Evolutionary conservation across 1,140 invertebrate genomes (phyloP).

Genomic region (Dinoponera quadriceps): DNA sequence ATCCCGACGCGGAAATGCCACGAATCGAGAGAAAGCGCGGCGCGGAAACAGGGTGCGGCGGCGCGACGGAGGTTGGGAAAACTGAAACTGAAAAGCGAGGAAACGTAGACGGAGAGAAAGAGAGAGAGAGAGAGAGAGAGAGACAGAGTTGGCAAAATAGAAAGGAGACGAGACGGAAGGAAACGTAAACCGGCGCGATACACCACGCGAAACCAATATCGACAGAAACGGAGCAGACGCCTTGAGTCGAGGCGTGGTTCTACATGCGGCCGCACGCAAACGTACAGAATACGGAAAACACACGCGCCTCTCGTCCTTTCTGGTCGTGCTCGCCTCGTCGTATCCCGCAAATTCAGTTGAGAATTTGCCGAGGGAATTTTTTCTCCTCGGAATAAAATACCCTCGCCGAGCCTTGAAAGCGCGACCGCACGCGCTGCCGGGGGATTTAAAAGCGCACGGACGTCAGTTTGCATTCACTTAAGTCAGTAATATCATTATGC

Average conservation of each 20-base stretch:
- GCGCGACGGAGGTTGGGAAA: neutral
- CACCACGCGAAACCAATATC: constrained; percentile 27
- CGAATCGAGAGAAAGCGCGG: neutral
- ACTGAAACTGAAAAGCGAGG: neutral
- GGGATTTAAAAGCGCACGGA: constrained; percentile 29
- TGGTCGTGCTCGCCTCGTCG: neutral
- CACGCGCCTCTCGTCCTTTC: neutral
- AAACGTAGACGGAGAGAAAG: neutral
- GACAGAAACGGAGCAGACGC: constrained; percentile 44
- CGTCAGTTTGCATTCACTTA: constrained; percentile 22
- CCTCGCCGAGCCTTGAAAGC: neutral
- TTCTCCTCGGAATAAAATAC: neutral
- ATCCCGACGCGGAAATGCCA: neutral
- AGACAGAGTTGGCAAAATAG: constrained; percentile 31
- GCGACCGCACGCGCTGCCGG: neutral
- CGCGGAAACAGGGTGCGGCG: too few relatives aligned
- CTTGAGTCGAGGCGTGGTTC: constrained; percentile 4
- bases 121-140: neutral
- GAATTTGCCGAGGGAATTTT: constrained; percentile 25
- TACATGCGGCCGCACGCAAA: constrained; percentile 3
- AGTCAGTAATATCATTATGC: constrained; percentile 36
- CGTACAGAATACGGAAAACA: constrained; percentile 7
- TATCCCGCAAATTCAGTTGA: constrained; percentile 40
- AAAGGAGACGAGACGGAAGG: constrained; percentile 9
- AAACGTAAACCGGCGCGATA: constrained; percentile 28